Percentiles rank a stretch among this genome's conserved stretches.
These are phyloP conservation scores for Seira sanloemensis DNA, from an alignment of 2,888 invertebrate genomes.

Conservation along the genomic window DNA sequence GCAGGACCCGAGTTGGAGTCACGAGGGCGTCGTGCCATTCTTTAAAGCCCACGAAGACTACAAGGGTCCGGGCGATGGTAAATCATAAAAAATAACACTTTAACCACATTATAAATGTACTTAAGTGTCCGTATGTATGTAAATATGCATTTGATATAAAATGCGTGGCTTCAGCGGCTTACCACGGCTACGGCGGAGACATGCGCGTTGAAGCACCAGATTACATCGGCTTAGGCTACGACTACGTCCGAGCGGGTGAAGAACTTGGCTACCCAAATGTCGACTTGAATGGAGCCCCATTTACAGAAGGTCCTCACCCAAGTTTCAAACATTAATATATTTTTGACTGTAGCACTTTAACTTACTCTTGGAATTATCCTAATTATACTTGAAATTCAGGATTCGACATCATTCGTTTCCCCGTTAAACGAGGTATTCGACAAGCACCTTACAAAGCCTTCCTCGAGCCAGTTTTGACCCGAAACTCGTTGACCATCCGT, in stretches of 20 bases:
- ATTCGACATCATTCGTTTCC: slow-evolving; percentile 56
- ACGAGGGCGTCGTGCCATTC: background rate
- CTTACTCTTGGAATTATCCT: too few relatives aligned
- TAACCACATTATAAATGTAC: background rate
- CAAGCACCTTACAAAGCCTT: slow-evolving; percentile 68
- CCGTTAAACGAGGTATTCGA: slow-evolving; percentile 62
- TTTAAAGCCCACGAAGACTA: background rate
- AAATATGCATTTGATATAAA: background rate
- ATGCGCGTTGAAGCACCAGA: slow-evolving; percentile 76
- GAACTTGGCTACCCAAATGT: slow-evolving; percentile 68
- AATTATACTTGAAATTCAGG: too few relatives aligned
- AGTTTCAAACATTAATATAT: too few relatives aligned
- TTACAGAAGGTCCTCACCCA: slow-evolving; percentile 67
- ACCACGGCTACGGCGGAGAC: slow-evolving; percentile 67
- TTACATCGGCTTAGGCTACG: slow-evolving; percentile 76
- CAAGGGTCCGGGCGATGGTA: background rate
- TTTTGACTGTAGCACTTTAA: too few relatives aligned
- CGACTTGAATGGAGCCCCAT: slow-evolving; percentile 66
- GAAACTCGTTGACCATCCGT: background rate
- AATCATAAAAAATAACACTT: too few relatives aligned
- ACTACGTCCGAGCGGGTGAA: slow-evolving; percentile 65
- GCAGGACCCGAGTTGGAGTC: background rate
- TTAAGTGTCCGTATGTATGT: background rate
- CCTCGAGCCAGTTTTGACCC: slow-evolving; percentile 33
- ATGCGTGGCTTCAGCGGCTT: background rate